These are phyloP conservation scores for Lasioglossum marginatum DNA, from an alignment of 2,888 invertebrate genomes.

Conservation along the genomic window DNA sequence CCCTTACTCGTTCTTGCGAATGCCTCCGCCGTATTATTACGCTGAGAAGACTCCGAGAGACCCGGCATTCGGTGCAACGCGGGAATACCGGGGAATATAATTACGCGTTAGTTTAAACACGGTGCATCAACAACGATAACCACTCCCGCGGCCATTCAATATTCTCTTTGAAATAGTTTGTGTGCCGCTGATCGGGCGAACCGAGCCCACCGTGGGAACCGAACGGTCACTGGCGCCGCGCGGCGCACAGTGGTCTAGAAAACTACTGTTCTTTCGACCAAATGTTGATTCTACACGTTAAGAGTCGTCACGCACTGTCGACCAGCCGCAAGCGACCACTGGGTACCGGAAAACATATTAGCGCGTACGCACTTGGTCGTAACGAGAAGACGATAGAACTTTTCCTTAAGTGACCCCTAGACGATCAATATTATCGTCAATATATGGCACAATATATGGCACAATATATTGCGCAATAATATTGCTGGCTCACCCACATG, in stretches of 20 bases:
- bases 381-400: too few species aligned
- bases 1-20: slow-evolving; percentile 41
- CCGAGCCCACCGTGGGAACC: neutral
- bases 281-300: neutral
- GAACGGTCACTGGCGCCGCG: neutral
- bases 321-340: too few species aligned
- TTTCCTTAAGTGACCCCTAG: too few species aligned
- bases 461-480: too few species aligned
- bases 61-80: neutral
- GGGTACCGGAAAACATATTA: too few species aligned
- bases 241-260: neutral
- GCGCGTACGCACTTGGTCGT: too few species aligned
- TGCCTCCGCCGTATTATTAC: slow-evolving; percentile 25
- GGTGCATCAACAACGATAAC: neutral
- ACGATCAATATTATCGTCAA: too few species aligned
- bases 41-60: neutral
- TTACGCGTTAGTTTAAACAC: slow-evolving; percentile 22
- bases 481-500: too few species aligned
- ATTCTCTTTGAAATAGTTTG: neutral
- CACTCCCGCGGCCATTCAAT: neutral
- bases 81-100: slow-evolving; percentile 14
- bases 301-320: too few species aligned
- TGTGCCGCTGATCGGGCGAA: neutral
- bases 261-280: neutral
- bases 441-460: too few species aligned